Evolutionary conservation across 1,140 invertebrate species (phyloP), one percentile per base, ranked within the genome.

Genomic region (Anastrepha obliqua): DNA sequence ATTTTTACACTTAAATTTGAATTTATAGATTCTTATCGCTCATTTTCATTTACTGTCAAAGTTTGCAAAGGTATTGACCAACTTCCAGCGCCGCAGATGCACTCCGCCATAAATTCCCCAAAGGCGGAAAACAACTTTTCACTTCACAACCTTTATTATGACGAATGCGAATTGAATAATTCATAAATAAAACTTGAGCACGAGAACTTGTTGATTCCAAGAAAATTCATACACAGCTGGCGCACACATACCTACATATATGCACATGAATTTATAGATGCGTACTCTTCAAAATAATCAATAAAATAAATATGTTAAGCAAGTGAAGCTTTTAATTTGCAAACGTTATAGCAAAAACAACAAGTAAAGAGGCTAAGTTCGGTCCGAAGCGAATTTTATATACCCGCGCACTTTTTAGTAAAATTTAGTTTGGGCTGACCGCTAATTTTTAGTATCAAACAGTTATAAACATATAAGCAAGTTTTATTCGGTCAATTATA

Each of bases 111-210:
- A 55, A 81, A 51, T 81, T 81, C 20, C 47, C 74, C 74, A 42
- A 81, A 55, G 47, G 9, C 74, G 74, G 44, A 55, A 67, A 81
- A 55, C 39, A 55, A 81, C 47, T 81, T 58, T 81, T 81, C 74
- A 55, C 47, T 81, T 81, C 17, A 58, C 15, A 81, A 81, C 47
- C 55, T 81, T 81, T 81, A 81, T 81, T 81, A 47, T 81, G 74
- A 81, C 74, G 74, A 81, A 81, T 81, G 74, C 47, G 74, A 81
- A 81, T 55, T 81, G 74, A 51, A 81, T 81, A 81, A 81, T 81
- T 81, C 74, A 81, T 81, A 81, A 81, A 81, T 81, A 81, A 81
- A 20, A 58, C 17, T 81, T 81, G 74, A 2, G 47, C 15, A 81
- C 74, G 17, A 20, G 20, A 51, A 81, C 74, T 81, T 81, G 74